Evolutionary conservation across 1,140 invertebrate genomes (phyloP).

Genomic region (Bombus waltoni): DNA sequence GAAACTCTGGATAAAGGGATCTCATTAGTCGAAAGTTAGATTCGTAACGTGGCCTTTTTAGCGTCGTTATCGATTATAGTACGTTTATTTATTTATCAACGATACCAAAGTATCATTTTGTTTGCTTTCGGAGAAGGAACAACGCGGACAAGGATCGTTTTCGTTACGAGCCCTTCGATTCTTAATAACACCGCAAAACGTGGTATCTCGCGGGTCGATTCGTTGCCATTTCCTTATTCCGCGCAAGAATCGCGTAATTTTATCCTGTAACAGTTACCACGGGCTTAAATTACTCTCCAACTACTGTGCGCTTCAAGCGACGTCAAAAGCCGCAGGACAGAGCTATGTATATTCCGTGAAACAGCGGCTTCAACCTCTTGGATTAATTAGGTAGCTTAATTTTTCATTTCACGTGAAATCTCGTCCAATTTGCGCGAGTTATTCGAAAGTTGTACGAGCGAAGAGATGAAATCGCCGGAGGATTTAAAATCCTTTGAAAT

Average conservation of each 20-base stretch:
- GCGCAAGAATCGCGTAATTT: background rate
- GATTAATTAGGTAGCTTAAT: conserved; percentile 23
- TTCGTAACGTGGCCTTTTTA: too few relatives aligned
- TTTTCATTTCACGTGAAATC: conserved; percentile 12
- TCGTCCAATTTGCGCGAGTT: conserved; percentile 14
- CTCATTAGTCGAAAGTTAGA: too few relatives aligned
- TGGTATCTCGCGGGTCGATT: background rate
- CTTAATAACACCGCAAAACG: background rate
- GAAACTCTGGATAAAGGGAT: too few relatives aligned
- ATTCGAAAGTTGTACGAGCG: background rate
- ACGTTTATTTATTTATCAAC: too few relatives aligned
- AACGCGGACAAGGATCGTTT: too few relatives aligned
- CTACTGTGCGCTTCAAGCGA: background rate
- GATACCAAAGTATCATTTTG: background rate
- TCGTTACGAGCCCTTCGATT: too few relatives aligned
- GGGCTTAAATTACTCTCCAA: background rate
- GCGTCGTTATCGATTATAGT: too few relatives aligned
- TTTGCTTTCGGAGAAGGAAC: background rate
- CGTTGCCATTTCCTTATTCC: background rate
- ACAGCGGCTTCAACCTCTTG: background rate
- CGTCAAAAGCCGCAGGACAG: conserved; percentile 9
- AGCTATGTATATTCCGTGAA: background rate
- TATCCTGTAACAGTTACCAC: background rate
- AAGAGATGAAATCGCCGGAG: background rate
- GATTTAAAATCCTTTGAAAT: background rate